These are phyloP conservation scores for Drosophila nasuta DNA, from an alignment of 1,140 invertebrate species.

Conservation along the genomic window DNA sequence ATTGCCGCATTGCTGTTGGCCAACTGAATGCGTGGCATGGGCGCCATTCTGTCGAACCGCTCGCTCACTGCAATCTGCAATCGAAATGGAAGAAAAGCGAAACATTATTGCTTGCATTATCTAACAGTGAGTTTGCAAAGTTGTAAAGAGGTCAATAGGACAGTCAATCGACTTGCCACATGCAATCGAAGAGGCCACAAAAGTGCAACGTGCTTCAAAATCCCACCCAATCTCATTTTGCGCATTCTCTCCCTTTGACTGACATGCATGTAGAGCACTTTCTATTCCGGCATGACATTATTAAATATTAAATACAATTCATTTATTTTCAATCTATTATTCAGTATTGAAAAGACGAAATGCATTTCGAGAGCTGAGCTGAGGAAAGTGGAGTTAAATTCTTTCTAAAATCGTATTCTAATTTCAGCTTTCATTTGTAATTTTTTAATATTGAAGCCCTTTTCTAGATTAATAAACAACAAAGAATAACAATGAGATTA, in stretches of 20 bases:
- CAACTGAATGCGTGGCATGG: slow-evolving; percentile 78
- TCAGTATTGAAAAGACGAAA: too few species aligned
- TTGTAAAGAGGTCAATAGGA: slow-evolving; percentile 63
- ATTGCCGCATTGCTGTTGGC: slow-evolving; percentile 58
- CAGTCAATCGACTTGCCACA: slow-evolving; percentile 45
- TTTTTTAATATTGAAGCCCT: too few species aligned
- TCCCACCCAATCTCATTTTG: not conserved
- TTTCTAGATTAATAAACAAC: too few species aligned
- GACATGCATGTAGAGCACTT: not conserved
- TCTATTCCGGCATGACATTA: too few species aligned
- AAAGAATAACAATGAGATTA: too few species aligned
- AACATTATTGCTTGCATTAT: slow-evolving; percentile 24
- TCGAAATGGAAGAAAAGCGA: slow-evolving; percentile 9
- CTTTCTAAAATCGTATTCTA: too few species aligned
- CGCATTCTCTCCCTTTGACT: not conserved
- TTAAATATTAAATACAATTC: too few species aligned
- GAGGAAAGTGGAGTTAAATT: too few species aligned
- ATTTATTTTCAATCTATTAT: too few species aligned
- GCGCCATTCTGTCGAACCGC: slow-evolving; percentile 63
- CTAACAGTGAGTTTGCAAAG: slow-evolving; percentile 13
- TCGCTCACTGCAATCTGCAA: slow-evolving; percentile 29
- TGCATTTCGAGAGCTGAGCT: too few species aligned
- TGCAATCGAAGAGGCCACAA: slow-evolving; percentile 46
- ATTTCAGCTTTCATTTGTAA: too few species aligned
- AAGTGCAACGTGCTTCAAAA: slow-evolving; percentile 21